Conservation (phyloP, 2,113 vertebrate species). For the Eonycteris spelaea region DNA sequence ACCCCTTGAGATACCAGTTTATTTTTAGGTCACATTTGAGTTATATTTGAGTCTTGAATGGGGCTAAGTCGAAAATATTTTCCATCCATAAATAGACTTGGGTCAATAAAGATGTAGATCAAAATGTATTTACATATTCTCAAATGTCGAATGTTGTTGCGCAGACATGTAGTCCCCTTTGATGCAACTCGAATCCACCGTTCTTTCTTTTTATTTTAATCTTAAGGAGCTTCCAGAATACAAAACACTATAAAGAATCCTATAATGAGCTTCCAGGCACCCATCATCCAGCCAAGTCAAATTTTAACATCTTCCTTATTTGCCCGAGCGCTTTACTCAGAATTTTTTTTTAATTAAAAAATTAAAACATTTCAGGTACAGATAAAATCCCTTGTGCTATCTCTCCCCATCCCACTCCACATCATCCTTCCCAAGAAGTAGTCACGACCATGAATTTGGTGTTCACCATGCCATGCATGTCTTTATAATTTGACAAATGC, state of each 20-base stretch:
- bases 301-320: conserved; percentile 21
- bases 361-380: not conserved
- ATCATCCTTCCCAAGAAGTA: not conserved
- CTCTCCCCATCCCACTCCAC: not conserved
- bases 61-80: not conserved
- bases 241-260: not conserved
- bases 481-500: not conserved
- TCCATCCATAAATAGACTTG: not conserved
- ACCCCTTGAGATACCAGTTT: not conserved
- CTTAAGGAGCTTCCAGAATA: not conserved
- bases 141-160: not conserved
- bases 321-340: not conserved
- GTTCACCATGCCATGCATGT: not conserved
- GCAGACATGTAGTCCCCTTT: not conserved
- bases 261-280: not conserved
- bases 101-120: not conserved
- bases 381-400: not conserved
- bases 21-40: not conserved
- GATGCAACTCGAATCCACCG: not conserved
- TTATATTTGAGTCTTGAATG: not conserved
- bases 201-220: not conserved
- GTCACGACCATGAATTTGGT: not conserved
- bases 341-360: not conserved
- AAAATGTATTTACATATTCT: not conserved
- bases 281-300: not conserved